Evolutionary conservation across 1,140 invertebrate genomes (phyloP), one percentile per base, ranked within the genome.

Genomic region (Drosophila ananassae): DNA sequence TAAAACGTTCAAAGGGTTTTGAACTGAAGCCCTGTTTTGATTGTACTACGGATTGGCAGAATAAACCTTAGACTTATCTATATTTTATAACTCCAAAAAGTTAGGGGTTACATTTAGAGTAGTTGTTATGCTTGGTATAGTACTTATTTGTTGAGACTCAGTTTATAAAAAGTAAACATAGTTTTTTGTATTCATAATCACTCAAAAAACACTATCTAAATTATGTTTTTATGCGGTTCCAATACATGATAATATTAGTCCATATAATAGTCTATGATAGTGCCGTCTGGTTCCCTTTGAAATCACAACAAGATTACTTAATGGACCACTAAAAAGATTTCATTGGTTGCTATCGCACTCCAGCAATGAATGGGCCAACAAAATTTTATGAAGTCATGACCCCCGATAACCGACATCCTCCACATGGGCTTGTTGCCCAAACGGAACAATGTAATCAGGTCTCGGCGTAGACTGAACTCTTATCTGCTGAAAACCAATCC

Each of bases 401-500:
- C 34, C 22, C 3, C 8, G 58, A 67, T 63, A 50, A 51, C 21
- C 24, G 57, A 32, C 46, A 17, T 51, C 34, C 13, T 25, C 34
- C 2, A 22, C 13, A 48, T 22, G 24, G 25, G 8, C 13, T 63
- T 51, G 46, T 62, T 50, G 25, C 17, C 32, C 12, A 13, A 41
- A 7, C 39, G 12, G 8, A 13, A 13, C 39, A 41, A 5, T 13
- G 5, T 6, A 22, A 34, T 53, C 44, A 24, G 21, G 8, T 37
- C 34, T n/a, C 34, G 8, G 25, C 13, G 8, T 9, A 39, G 17
- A 28, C 50, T 13, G 1, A 37, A 37, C 12, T 39, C 39, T 56
- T 74, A 74, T 74, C 72, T 24, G 30, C 17, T 46, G 37, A n/a
- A 28, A n/a, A 12, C 21, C 21, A 17, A 69, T 17, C 1, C 4